Evolutionary conservation across 2,113 vertebrate species (phyloP), one percentile per base, ranked within the genome.

Genomic region (Patagioenas fasciata): DNA sequence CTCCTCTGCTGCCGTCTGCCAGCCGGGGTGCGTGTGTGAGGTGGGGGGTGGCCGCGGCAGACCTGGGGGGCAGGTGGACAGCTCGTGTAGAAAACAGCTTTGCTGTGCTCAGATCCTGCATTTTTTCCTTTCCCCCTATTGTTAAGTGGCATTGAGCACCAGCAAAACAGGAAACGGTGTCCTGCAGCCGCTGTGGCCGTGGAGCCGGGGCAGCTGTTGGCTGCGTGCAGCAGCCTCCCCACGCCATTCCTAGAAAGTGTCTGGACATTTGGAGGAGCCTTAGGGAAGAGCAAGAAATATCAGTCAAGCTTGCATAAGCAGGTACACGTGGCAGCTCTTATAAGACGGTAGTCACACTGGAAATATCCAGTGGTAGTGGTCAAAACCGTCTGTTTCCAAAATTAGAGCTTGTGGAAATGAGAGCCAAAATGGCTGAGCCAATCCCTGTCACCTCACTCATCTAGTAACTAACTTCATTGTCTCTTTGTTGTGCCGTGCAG

Each of bases 101-200:
- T 95, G 94, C 64, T 90, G 47, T 81, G 92, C 85, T 94, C 74
- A 56, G 95, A 96, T 77, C 91, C 95, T 93, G 94, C 66, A 81
- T 86, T 89, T 94, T 79, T 95, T 97, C 44, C 97, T 98, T 98
- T 97, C 97, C 97, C 97, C 65, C 79, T 87, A 98, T 98, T 98
- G 97, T 98, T 98, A 96, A 96, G 94, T 93, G 96, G 96, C 97
- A 97, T 96, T 98, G 98, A 98, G 93, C 74, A 71, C 88, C 51
- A 89, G 96, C 98, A 98, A 98, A 97, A 97, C 97, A 98, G 98
- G 98, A 98, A 98, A 97, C 93, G 0, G 42, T 95, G 97, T 97
- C 96, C 96, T 97, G 70, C 82, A 92, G 95, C 88, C n/a, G 38
- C 96, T 94, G 92, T 97, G 88, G 88, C 51, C 74, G 73, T 23